A percentile compares a stretch with the other conserved stretches of the same genome.
These are phyloP conservation scores for Novumbra hubbsi DNA, from an alignment of 2,797 vertebrate genomes.

Conservation along the genomic window DNA sequence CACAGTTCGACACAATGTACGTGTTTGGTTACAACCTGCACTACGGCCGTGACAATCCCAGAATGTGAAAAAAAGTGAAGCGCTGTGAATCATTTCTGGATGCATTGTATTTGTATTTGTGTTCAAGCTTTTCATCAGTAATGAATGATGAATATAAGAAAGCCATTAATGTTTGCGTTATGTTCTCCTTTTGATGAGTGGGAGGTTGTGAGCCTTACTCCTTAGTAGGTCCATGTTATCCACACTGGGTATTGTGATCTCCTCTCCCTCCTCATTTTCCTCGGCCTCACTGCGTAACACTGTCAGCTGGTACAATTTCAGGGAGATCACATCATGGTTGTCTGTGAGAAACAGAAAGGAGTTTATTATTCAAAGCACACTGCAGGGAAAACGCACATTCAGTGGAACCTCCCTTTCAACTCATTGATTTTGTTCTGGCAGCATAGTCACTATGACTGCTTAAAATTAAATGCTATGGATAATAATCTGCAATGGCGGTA, in stretches of 20 bases:
- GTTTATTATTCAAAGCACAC: background rate
- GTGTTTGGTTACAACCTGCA: no score
- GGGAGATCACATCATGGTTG: slow-evolving; percentile 91
- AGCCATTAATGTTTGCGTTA: background rate
- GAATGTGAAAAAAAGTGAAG: no score
- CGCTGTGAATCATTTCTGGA: no score
- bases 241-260: slow-evolving; percentile 87
- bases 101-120: no score
- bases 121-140: background rate
- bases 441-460: background rate
- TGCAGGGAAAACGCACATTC: background rate
- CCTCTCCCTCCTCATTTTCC: slow-evolving; percentile 80
- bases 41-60: no score
- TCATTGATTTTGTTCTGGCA: background rate
- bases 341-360: background rate
- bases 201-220: slow-evolving; percentile 50
- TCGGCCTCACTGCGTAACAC: slow-evolving; percentile 85
- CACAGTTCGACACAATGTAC: no score
- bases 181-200: background rate
- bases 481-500: background rate
- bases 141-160: background rate
- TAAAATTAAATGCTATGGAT: background rate
- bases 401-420: background rate
- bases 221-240: slow-evolving; percentile 88
- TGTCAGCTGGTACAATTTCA: slow-evolving; percentile 93